Evolutionary conservation across 2,113 vertebrate species (phyloP).

Genomic region (Chaetura pelagica): DNA sequence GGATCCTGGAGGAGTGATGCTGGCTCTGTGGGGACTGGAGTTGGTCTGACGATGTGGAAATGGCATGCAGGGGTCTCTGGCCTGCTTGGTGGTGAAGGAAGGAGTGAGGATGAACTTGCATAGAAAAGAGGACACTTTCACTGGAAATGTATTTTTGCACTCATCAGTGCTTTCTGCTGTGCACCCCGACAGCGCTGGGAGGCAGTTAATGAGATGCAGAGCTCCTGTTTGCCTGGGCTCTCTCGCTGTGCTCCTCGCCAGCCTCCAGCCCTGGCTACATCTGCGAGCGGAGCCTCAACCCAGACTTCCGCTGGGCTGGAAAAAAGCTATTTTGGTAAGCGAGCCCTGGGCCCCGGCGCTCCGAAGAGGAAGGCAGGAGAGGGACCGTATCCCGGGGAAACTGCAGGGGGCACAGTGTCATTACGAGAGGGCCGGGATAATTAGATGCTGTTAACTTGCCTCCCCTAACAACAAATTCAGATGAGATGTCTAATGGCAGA

Average conservation of each 20-base stretch:
- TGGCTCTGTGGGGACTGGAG: rapidly evolving
- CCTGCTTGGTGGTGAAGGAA: not conserved
- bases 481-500: not conserved
- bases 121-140: not conserved
- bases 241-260: not conserved
- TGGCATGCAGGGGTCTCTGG: not conserved
- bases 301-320: not conserved
- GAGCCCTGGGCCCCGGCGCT: not conserved
- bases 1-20: rapidly evolving
- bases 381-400: slow-evolving; percentile 45
- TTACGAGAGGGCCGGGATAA: slow-evolving; percentile 28
- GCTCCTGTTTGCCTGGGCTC: not conserved
- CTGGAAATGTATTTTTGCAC: not conserved
- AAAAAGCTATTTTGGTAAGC: not conserved
- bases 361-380: not conserved
- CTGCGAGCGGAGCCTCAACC: not conserved
- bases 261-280: not conserved
- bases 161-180: not conserved
- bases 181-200: not conserved
- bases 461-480: not conserved
- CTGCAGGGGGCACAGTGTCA: slow-evolving; percentile 73
- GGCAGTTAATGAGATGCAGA: not conserved
- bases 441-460: not conserved
- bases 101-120: not conserved
- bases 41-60: not conserved